Evolutionary conservation across 2,888 invertebrate genomes (phyloP).

Genomic region (Hydriomena furcata): DNA sequence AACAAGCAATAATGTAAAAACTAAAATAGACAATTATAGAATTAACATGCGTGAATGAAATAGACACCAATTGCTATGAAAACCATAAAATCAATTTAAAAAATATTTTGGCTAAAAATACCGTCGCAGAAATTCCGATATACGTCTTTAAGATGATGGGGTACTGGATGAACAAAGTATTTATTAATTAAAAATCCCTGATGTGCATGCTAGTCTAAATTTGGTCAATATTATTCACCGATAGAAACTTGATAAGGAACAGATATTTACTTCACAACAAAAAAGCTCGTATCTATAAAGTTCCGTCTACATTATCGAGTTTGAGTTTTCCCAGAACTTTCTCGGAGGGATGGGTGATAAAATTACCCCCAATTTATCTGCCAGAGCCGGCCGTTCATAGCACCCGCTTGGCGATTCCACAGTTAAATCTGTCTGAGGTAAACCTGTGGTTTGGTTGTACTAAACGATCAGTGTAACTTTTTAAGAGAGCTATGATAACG

Average conservation of each 20-base stretch:
- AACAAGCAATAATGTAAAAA: too few species aligned
- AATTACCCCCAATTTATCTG: constrained; percentile 68
- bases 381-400: constrained; percentile 58
- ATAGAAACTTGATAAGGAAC: constrained; percentile 1
- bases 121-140: too few species aligned
- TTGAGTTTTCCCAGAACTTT: constrained; percentile 49
- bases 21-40: too few species aligned
- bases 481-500: not conserved
- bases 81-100: not conserved
- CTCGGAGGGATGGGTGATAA: constrained; percentile 60
- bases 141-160: too few species aligned
- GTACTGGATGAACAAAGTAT: too few species aligned
- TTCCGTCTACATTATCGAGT: constrained; percentile 43
- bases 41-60: too few species aligned
- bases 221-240: not conserved
- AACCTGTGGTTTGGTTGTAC: constrained; percentile 26
- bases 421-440: constrained; percentile 37
- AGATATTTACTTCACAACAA: constrained; percentile 28
- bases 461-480: constrained; percentile 13
- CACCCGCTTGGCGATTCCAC: constrained; percentile 60
- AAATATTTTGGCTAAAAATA: too few species aligned
- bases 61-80: too few species aligned
- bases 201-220: too few species aligned
- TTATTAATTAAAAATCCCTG: too few species aligned
- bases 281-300: constrained; percentile 33